phyloP scores from a whole-genome alignment of 2,797 vertebrate species.

The Enteromius anoplus region DNA sequence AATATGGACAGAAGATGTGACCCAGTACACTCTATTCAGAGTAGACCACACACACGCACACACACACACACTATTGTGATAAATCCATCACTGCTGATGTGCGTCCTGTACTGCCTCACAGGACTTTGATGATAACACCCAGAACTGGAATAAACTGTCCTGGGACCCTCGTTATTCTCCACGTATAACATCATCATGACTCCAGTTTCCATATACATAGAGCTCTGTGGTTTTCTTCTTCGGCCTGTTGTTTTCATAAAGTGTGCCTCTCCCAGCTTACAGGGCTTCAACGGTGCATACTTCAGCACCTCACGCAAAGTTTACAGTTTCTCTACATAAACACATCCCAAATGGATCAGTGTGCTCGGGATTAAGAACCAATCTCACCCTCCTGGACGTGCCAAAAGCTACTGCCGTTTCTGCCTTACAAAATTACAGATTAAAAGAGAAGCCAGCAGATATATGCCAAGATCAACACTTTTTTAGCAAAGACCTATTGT shows the following conservation, averaged over 20 bases:
- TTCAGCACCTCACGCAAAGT: constrained; percentile 60
- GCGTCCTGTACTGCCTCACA: constrained; percentile 33
- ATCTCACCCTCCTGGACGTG: constrained; percentile 26
- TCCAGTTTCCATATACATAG: constrained; percentile 61
- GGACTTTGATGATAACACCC: constrained; percentile 50
- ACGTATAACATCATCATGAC: constrained; percentile 58
- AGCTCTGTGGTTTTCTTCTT: constrained; percentile 44
- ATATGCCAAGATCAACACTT: background rate
- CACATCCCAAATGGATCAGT: constrained; percentile 49
- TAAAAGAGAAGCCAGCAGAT: background rate
- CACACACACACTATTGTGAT: constrained; percentile 15
- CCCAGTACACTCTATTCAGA: constrained; percentile 8
- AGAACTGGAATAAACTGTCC: constrained; percentile 54
- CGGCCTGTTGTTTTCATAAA: constrained; percentile 56
- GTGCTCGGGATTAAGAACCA: constrained; percentile 40
- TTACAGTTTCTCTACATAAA: constrained; percentile 51
- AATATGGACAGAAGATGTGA: constrained; percentile 36
- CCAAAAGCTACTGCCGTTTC: background rate
- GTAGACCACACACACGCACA: constrained; percentile 52
- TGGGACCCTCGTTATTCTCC: constrained; percentile 22
- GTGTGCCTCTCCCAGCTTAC: constrained; percentile 46
- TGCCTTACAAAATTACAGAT: background rate
- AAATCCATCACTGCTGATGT: constrained; percentile 52
- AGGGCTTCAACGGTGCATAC: constrained; percentile 51
- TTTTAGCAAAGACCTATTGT: background rate